Conservation (phyloP, 1,140 invertebrate species). For the Trissolcus basalis region DNA sequence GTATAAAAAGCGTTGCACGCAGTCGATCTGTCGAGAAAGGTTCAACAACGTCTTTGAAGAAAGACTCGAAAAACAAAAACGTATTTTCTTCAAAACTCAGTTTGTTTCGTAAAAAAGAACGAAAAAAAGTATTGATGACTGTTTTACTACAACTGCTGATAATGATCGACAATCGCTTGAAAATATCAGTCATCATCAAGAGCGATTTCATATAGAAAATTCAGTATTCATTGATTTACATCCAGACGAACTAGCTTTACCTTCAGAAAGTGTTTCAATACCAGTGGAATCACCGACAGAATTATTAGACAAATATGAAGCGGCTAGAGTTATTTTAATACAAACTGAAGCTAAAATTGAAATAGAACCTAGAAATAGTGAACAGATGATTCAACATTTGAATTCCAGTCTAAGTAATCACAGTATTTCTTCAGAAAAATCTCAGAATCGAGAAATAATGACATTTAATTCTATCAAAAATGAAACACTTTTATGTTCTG, state of each 20-base stretch:
- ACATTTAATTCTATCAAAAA: constrained; percentile 44
- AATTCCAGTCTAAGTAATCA: constrained; percentile 10
- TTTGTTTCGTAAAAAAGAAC: constrained; percentile 75
- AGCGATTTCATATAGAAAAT: constrained; percentile 56
- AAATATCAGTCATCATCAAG: constrained; percentile 70
- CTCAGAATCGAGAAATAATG: neutral
- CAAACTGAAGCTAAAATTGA: constrained; percentile 68
- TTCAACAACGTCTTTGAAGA: constrained; percentile 62
- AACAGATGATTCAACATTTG: constrained; percentile 8
- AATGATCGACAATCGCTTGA: constrained; percentile 66
- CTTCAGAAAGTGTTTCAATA: constrained; percentile 70
- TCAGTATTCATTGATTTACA: constrained; percentile 48
- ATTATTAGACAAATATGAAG: constrained; percentile 69
- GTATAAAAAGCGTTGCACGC: constrained; percentile 68
- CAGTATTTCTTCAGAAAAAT: constrained; percentile 3
- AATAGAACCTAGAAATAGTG: constrained; percentile 38
- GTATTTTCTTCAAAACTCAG: constrained; percentile 75
- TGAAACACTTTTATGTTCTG: constrained; percentile 31
- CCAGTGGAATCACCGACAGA: constrained; percentile 72
- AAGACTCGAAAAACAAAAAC: constrained; percentile 74
- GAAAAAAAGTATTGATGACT: constrained; percentile 70
- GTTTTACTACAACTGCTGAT: constrained; percentile 38
- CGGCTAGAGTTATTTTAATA: constrained; percentile 58
- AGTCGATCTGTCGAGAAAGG: constrained; percentile 66
- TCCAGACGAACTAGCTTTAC: constrained; percentile 64